These are phyloP conservation scores for Pterophyllum scalare DNA, from an alignment of 2,113 vertebrate genomes.

Conservation along the genomic window DNA sequence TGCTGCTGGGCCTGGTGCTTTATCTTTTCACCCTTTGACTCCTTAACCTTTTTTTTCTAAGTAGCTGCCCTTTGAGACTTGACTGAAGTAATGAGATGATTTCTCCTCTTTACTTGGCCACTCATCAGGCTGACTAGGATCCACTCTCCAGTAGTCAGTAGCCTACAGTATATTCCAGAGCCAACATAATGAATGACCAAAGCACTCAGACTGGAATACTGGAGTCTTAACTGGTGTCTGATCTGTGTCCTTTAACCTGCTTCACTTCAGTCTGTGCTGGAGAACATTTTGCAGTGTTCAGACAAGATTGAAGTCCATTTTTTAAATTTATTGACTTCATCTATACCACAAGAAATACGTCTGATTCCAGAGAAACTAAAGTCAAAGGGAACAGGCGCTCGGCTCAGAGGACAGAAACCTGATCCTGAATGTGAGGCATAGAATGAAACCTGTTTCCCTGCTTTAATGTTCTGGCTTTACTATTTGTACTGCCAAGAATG, in stretches of 20 bases:
- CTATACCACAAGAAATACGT: accelerated
- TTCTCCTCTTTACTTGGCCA: slow-evolving; percentile 1
- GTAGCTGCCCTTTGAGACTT: slow-evolving; percentile 11
- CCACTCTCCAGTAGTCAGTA: neutral
- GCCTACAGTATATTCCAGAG: neutral
- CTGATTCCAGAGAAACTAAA: neutral
- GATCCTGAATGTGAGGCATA: neutral
- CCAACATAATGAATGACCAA: neutral
- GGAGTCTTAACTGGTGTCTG: neutral
- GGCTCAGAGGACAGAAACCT: neutral
- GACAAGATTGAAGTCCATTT: neutral
- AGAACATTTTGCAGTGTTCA: neutral
- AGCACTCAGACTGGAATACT: neutral
- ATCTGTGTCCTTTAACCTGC: slow-evolving; percentile 14
- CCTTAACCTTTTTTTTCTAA: neutral
- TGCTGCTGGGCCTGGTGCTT: neutral
- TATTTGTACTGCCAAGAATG: neutral
- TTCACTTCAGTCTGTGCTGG: neutral
- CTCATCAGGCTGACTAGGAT: neutral
- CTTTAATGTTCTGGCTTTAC: neutral
- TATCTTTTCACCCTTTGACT: neutral
- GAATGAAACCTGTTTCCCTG: neutral
- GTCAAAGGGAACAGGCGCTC: neutral
- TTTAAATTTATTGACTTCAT: neutral
- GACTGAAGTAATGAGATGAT: slow-evolving; percentile 10